Base-by-base conservation (phyloP, 1,140 invertebrate species). In the Dinothrombium tinctorium region DNA sequence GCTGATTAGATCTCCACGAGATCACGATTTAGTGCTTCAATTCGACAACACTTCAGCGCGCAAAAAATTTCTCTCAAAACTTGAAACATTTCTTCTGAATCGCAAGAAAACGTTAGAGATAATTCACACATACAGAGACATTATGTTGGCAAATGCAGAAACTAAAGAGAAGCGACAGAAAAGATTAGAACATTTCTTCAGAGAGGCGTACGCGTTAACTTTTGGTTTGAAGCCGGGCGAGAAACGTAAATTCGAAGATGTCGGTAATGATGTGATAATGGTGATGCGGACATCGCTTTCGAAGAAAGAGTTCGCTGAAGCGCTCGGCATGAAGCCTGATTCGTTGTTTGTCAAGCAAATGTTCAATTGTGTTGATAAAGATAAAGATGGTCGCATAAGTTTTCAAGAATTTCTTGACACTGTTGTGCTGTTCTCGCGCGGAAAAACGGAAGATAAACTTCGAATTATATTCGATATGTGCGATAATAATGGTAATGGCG, bases 401-500 rank as follows among this genome's bases (percentile, higher is more conserved):
- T 98, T 96, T 56, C 82, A 92, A 60, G 89, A 98, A 63, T 96
- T 98, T 57, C 61, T 98, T 15, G 83, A 94, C 51, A 92, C 89
- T 0, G 84, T 95, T 2, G 75, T 92, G 0, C 61, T 94, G 2
- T 62, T 66, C 42, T 59, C 64, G 3, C 61, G 64, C 55, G 62
- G 61, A 59, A 80, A 82, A 51, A 86, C 83, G 4, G 86, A 95
- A 50, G 87, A 96, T 51, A 98, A 96, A 56, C 59, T 96, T 11
- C 67, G 89, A 12, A 87, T 95, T 21, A 82, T 98, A 42, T 98
- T 96, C 53, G 82, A 94, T 53, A 96, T 98, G 92, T 98, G 90
- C 55, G 90, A 96, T 55, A 80, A 87, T 49, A 84, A 96, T 55
- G 69, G 80, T 3, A 89, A 87, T 51, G 89, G 87, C 0, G 77